Conservation (phyloP, 1,140 invertebrate species). For the Galendromus occidentalis region DNA sequence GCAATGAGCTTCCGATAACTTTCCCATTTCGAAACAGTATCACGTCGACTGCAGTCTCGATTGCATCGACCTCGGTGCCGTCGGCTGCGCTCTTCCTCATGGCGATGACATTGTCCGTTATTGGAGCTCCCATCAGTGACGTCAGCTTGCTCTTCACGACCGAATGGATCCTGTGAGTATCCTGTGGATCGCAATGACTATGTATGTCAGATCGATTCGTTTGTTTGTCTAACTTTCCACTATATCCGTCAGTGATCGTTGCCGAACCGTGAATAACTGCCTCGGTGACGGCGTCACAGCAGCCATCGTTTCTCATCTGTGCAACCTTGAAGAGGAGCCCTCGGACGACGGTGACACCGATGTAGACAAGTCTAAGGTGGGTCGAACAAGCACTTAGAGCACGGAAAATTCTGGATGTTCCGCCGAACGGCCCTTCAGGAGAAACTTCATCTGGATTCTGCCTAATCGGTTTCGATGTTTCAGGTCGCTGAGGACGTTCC, state of each 20-base stretch:
- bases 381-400: too few relatives aligned
- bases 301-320: neutral
- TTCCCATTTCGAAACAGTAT: neutral
- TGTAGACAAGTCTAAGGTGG: constrained; percentile 2
- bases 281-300: constrained; percentile 8
- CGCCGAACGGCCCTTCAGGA: too few relatives aligned
- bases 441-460: too few relatives aligned
- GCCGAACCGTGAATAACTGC: constrained; percentile 7
- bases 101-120: neutral
- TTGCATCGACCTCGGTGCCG: neutral
- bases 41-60: constrained; percentile 1
- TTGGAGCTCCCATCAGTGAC: constrained; percentile 1
- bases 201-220: too few relatives aligned
- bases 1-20: neutral
- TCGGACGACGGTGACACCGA: neutral
- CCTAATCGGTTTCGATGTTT: too few relatives aligned
- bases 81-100: neutral
- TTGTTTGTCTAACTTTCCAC: neutral
- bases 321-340: constrained; percentile 1
- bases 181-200: too few relatives aligned
- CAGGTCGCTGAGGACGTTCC: too few relatives aligned
- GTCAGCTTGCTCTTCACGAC: constrained; percentile 11
- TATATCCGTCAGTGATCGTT: neutral
- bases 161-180: neutral
- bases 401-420: too few relatives aligned